Evolutionary conservation across 1,140 invertebrate species (phyloP), one percentile per base, ranked within the genome.

Genomic region (Papilio glaucus): DNA sequence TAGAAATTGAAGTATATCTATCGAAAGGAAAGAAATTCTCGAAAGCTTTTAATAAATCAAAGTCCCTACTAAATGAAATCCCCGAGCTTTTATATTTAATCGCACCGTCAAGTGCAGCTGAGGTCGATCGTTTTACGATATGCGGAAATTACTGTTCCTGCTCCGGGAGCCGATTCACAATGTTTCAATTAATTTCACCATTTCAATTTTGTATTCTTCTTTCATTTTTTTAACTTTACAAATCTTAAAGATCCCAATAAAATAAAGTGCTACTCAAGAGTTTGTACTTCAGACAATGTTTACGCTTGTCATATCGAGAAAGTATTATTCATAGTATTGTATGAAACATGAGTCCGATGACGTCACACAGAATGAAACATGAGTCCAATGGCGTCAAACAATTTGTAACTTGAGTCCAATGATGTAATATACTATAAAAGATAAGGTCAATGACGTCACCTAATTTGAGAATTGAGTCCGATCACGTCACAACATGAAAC

Each of bases 61-160:
- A 26, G 18, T 53, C 49, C 49, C 21, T 53, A 53, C 49, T 53
- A 53, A 53, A 53, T 53, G 49, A 53, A 53, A 53, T 53, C 49
- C 49, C 49, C 21, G 9, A 53, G 49, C 49, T 53, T 53, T 53
- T 53, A 53, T 53, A 53, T 53, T 53, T 53, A 53, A 53, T 53
- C 49, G 49, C 49, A 53, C 18, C 49, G 49, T 53, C 49, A 53
- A 53, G 49, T 53, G 49, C 49, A 53, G 49, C 49, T 53, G 49
- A 53, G 49, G 21, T 53, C 49, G 49, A 53, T 53, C 49, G 49
- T 53, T 53, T 53, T 53, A 53, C 49, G 49, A 53, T 53, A 53
- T 9, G 49, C 18, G 49, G 49, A 53, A 53, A 53, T 53, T 53
- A 53, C 49, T 53, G 49, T 53, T 53, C 18, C 21, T 53, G 21